These are phyloP conservation scores for Coptotermes formosanus DNA, from an alignment of 1,140 invertebrate species.

Conservation along the genomic window DNA sequence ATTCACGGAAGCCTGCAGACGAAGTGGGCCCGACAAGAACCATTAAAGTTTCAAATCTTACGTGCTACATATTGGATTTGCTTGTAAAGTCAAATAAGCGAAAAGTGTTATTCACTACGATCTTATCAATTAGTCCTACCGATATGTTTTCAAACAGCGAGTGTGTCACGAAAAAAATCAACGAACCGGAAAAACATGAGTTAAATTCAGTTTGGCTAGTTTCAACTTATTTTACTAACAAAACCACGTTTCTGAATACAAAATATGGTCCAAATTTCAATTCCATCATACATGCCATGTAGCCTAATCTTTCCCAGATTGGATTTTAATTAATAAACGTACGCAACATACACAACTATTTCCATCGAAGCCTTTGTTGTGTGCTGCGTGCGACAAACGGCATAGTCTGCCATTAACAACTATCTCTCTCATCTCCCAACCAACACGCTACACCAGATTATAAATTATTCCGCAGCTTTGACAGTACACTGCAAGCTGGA, in stretches of 20 bases:
- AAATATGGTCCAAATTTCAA: neutral
- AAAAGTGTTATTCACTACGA: too few relatives aligned
- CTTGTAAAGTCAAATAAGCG: too few relatives aligned
- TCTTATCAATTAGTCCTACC: too few relatives aligned
- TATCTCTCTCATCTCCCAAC: neutral
- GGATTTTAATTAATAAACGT: constrained; percentile 28
- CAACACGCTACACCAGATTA: neutral
- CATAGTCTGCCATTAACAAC: neutral
- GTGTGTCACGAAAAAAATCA: too few relatives aligned
- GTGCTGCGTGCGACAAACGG: neutral
- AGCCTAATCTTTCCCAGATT: constrained; percentile 11
- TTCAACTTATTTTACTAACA: neutral
- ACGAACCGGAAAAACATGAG: too few relatives aligned
- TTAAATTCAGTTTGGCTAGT: too few relatives aligned
- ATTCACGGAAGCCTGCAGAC: too few relatives aligned
- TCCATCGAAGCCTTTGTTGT: neutral
- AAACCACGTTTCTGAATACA: neutral
- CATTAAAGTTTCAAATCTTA: too few relatives aligned
- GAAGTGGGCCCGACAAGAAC: too few relatives aligned
- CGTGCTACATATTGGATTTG: too few relatives aligned
- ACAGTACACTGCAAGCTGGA: constrained; percentile 2
- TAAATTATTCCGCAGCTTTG: constrained; percentile 15
- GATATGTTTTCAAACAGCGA: too few relatives aligned
- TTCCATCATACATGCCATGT: neutral
- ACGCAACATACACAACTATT: neutral